A percentile compares a stretch with the other conserved stretches of the same genome.
Conservation (phyloP, 2,888 invertebrate species). For the Chaitophorus viminalis region DNA sequence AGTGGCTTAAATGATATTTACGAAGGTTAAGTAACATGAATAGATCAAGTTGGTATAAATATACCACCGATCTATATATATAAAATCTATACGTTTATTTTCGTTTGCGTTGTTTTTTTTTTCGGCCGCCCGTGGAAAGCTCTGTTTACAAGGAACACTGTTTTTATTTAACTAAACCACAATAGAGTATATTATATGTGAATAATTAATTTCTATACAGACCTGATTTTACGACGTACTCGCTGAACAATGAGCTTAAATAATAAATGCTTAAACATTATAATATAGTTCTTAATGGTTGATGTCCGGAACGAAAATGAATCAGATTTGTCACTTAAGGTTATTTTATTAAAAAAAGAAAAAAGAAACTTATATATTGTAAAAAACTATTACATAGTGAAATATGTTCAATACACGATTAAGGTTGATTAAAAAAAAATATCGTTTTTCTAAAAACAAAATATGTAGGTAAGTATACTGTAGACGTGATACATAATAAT, state of each 20-base stretch:
- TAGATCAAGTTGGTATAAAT: neutral
- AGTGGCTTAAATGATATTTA: neutral
- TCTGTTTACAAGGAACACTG: neutral
- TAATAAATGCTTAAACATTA: too few species aligned
- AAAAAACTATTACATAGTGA: too few species aligned
- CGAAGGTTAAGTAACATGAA: neutral
- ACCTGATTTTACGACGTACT: neutral
- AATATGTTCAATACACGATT: too few species aligned
- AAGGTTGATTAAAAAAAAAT: too few species aligned
- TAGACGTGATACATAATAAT: too few species aligned
- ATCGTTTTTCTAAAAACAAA: too few species aligned
- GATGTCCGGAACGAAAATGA: slow-evolving; percentile 5
- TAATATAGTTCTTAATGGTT: neutral
- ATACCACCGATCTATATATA: neutral
- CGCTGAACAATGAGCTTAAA: neutral
- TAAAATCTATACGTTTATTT: neutral
- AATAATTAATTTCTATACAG: neutral
- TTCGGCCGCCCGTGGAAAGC: neutral
- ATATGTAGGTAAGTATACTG: too few species aligned
- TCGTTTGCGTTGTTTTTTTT: neutral
- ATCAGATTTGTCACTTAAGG: neutral
- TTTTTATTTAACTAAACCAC: neutral
- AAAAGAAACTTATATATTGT: too few species aligned
- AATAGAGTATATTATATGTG: neutral
- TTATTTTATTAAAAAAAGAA: neutral